Evolutionary conservation across 1,140 invertebrate genomes (phyloP).

Genomic region (Apocrypta bakeri): DNA sequence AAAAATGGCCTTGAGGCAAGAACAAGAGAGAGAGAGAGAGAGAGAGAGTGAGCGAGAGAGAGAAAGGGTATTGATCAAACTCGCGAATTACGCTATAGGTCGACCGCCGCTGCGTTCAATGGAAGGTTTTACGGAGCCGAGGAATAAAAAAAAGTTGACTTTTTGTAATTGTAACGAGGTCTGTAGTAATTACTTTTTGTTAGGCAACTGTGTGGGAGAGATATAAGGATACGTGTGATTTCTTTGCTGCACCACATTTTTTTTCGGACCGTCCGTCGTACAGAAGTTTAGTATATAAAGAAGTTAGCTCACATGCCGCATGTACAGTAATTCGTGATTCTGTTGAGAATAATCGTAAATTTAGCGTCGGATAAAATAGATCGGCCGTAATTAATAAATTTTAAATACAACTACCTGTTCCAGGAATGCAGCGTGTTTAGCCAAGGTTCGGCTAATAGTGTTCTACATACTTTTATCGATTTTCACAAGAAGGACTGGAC

Average conservation of each 20-base stretch:
- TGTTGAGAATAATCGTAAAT: too few species aligned
- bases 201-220: neutral
- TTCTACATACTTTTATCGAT: conserved; percentile 12
- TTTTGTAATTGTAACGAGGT: neutral
- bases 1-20: conserved; percentile 27
- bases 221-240: neutral
- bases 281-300: too few species aligned
- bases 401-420: neutral
- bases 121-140: neutral
- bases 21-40: conserved; percentile 5
- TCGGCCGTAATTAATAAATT: too few species aligned
- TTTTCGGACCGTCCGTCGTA: neutral
- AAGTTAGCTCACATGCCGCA: too few species aligned
- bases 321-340: too few species aligned
- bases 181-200: neutral
- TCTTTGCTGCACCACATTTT: neutral
- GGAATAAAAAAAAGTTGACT: neutral
- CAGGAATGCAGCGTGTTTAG: neutral
- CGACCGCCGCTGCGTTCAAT: neutral
- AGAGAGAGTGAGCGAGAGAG: neutral
- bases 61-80: conserved; percentile 38
- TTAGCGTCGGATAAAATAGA: too few species aligned
- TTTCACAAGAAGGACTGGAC: neutral
- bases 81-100: conserved; percentile 31
- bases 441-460: neutral